These are phyloP conservation scores for Eretmochelys imbricata DNA, from an alignment of 2,113 vertebrate species.

Conservation along the genomic window DNA sequence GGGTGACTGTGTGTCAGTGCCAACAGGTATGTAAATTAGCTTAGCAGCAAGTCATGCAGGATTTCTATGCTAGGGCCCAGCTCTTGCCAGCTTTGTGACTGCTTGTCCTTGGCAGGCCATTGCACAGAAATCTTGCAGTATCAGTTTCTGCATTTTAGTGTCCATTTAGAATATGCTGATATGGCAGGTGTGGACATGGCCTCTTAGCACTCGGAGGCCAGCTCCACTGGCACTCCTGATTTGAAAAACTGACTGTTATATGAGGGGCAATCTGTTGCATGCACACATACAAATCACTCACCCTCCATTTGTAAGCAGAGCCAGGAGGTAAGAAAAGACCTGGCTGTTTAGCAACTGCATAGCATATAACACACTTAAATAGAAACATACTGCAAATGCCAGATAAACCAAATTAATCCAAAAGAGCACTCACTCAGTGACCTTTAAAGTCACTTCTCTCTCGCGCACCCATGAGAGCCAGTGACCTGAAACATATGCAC, in stretches of 20 bases:
- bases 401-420: accelerated
- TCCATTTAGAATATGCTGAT: not conserved
- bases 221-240: not conserved
- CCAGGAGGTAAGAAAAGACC: not conserved
- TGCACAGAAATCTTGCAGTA: not conserved
- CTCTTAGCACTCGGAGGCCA: not conserved
- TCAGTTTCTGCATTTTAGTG: accelerated
- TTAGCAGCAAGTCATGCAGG: not conserved
- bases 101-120: not conserved
- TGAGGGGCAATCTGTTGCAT: slow-evolving; percentile 43
- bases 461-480: slow-evolving; percentile 18
- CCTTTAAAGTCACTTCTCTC: not conserved
- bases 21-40: not conserved
- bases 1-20: not conserved
- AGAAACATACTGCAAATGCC: not conserved
- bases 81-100: not conserved
- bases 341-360: slow-evolving; percentile 33
- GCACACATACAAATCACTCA: slow-evolving; percentile 37
- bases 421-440: not conserved
- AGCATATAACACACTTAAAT: not conserved
- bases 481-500: slow-evolving; percentile 23
- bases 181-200: accelerated
- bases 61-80: not conserved
- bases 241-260: slow-evolving; percentile 44
- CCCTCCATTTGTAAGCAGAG: not conserved